Evolutionary conservation across 2,113 vertebrate species (phyloP).

Genomic region (Oxygymnocypris stewartii): DNA sequence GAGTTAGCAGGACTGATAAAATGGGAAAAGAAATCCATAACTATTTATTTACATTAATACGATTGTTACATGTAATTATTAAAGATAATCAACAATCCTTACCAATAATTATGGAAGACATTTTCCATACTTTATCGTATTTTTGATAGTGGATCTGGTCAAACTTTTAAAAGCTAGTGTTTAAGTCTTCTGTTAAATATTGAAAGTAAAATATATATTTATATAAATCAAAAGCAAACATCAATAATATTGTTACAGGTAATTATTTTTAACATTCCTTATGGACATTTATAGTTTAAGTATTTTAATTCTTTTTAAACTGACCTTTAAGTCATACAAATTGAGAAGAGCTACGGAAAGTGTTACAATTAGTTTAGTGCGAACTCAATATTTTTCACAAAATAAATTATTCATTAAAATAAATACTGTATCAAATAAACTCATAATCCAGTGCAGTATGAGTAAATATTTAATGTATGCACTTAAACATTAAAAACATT

Average conservation of each 20-base stretch:
- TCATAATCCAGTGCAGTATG: not conserved
- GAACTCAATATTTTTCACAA: not conserved
- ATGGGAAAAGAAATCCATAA: no score
- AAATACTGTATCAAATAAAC: not conserved
- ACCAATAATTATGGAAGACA: no score
- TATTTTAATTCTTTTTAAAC: not conserved
- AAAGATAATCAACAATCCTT: no score
- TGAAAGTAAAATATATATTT: not conserved
- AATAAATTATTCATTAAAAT: no score
- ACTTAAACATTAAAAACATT: not conserved
- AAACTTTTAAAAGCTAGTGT: no score
- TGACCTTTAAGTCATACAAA: not conserved
- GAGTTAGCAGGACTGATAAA: not conserved
- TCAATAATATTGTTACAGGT: not conserved
- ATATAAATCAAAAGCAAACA: not conserved
- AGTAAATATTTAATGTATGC: not conserved
- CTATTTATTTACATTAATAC: not conserved
- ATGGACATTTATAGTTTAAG: not conserved
- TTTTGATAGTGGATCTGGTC: no score
- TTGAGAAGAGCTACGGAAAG: not conserved
- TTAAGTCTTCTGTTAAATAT: not conserved
- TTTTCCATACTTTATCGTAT: no score
- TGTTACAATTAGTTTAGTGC: no score
- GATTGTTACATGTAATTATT: no score
- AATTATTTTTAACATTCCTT: not conserved